Evolutionary conservation across 2,888 invertebrate species (phyloP).

Genomic region (Boloria euphrosyne): DNA sequence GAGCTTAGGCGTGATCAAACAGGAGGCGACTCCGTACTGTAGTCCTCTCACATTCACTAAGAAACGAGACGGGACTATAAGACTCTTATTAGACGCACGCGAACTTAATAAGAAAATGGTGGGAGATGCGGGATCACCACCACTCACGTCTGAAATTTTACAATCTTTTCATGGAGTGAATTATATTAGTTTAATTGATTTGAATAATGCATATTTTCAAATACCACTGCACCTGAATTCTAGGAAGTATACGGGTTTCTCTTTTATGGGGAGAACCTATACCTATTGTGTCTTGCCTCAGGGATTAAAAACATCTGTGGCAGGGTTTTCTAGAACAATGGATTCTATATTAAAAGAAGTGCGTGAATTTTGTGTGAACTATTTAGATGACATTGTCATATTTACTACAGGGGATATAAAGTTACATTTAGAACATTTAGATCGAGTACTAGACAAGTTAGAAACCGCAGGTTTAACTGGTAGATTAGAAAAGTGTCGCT

Average conservation of each 20-base stretch:
- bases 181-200: constrained; percentile 35
- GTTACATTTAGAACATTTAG: constrained; percentile 40
- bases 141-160: constrained; percentile 31
- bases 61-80: no score
- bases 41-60: constrained; percentile 42
- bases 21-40: constrained; percentile 35
- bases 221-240: constrained; percentile 30
- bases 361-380: constrained; percentile 42
- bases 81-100: constrained; percentile 25
- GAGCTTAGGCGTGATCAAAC: constrained; percentile 34
- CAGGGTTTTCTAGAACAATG: constrained; percentile 45
- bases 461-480: constrained; percentile 33
- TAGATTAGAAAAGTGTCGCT: constrained; percentile 32
- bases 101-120: constrained; percentile 37
- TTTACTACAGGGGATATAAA: constrained; percentile 32
- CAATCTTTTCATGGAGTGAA: constrained; percentile 35
- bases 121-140: constrained; percentile 31
- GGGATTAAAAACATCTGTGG: constrained; percentile 43
- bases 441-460: constrained; percentile 24
- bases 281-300: constrained; percentile 41
- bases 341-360: constrained; percentile 44
- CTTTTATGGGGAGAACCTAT: constrained; percentile 34
- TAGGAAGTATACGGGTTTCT: constrained; percentile 36
- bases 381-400: constrained; percentile 43
- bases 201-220: constrained; percentile 42